Conservation (phyloP, 2,113 vertebrate species). For the Zonotrichia leucophrys region DNA sequence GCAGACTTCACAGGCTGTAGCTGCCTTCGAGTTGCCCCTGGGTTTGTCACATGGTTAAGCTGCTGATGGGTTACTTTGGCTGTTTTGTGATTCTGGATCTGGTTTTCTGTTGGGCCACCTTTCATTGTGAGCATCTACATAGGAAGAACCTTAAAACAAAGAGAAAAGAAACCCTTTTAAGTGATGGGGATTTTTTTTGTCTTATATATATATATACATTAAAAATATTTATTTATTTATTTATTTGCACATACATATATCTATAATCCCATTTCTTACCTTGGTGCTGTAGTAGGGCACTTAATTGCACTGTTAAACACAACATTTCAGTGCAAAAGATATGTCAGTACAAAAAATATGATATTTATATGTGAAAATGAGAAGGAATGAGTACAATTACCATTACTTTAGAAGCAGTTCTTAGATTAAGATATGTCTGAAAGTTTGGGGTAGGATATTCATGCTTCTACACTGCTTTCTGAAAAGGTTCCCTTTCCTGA, state of each 20-base stretch:
- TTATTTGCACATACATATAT: background rate
- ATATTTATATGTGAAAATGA: background rate
- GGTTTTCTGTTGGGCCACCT: constrained; percentile 29
- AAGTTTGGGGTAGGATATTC: background rate
- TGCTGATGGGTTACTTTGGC: constrained; percentile 58
- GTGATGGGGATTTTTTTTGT: background rate
- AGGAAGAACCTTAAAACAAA: background rate
- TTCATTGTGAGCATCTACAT: background rate
- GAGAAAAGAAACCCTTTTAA: background rate
- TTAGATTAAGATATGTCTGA: background rate
- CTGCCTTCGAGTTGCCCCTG: constrained; percentile 48
- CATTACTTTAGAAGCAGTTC: background rate
- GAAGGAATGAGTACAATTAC: background rate
- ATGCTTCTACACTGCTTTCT: background rate
- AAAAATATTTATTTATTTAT: no score
- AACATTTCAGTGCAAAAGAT: background rate
- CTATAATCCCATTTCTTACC: background rate
- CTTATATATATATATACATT: no score
- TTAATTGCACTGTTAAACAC: background rate
- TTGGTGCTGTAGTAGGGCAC: background rate
- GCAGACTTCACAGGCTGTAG: constrained; percentile 51
- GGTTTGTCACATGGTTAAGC: constrained; percentile 54
- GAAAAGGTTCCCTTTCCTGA: background rate
- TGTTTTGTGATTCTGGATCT: constrained; percentile 24
- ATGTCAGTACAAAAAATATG: background rate